Evolutionary conservation across 2,797 vertebrate genomes (phyloP), one percentile per base, ranked within the genome.

Genomic region (Oophaga sylvatica): DNA sequence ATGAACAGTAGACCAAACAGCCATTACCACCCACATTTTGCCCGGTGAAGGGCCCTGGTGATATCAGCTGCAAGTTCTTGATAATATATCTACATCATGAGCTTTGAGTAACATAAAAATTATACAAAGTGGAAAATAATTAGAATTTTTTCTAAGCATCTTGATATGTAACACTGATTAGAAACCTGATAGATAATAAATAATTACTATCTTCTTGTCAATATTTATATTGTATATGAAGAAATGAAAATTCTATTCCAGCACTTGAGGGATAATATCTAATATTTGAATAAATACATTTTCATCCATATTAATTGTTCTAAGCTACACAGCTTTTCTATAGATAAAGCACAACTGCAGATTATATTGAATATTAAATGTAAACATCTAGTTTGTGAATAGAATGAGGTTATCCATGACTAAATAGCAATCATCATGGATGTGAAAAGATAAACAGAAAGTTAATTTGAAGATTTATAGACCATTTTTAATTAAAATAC

Each of bases 401-500:
- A 31, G 10, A 83, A 83, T 35, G 67, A 67, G 63, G 81, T 83
- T 71, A 59, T 83, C 67, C 67, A 71, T 71, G 56, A 59, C 67
- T 31, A 83, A 83, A 70, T 56, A 71, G 26, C 20, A 83, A 83
- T 83, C 67, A 57, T 71, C 48, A 35, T 70, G 65, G 65, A 68
- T 70, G 81, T 29, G 53, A 35, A 9, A 71, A 71, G 81, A 83
- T 83, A 83, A 71, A 83, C 41, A 71, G n/a, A 71, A 83, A 83
- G 45, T 83, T 83, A 83, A 83, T 71, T 68, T 48, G 63, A 56
- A 68, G 80, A 67, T 48, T 59, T 57, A 17, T 29, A 83, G 81
- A 57, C 81, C 53, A 83, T 83, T 83, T 76, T 83, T 71, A 83
- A 83, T 83, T 83, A 83, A 15, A 67, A 26, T 45, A 13, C 65